Evolutionary conservation across 2,113 vertebrate genomes (phyloP), one percentile per base, ranked within the genome.

Genomic region (Chloropsis hardwickii): DNA sequence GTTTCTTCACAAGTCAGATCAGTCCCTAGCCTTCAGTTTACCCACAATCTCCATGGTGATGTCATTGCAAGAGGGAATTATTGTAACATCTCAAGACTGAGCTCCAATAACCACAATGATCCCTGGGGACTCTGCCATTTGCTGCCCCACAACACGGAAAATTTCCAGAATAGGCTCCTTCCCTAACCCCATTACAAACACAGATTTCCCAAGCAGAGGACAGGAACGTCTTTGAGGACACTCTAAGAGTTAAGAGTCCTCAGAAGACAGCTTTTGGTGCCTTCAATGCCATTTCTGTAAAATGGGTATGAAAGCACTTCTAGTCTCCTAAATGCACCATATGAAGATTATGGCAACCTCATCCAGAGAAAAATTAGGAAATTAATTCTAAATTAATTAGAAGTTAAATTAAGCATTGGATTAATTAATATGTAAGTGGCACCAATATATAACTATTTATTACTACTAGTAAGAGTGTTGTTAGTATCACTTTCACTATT

Each of bases 381-480:
- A 94, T 77, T 56, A 90, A 94, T 97, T 95, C 35, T 80, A 94
- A 94, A 95, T 93, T 93, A 94, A 96, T 95, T 95, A 95, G 88
- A 86, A 88, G 60, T 74, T 94, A 92, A 93, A 97, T 92, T 95
- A 95, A 90, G 50, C 58, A 90, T 44, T 85, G 21, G 33, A 88
- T 65, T 93, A 94, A 96, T 96, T 95, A 95, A 95, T 95, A 89
- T 76, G 65, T 84, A 33, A 84, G 42, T 87, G 62, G 57, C 61
- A 92, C 77, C 18, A 24, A 62, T 60, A 91, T 10, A 31, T 74
- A 80, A 61, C 39, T 95, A 84, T 96, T 94, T 97, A 87, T 91
- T 90, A 70, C 45, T 83, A 83, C 12, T 58, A 33, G 7, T 40
- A 79, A 29, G 39, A 80, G 37, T 80, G n/a, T 80, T 94, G 56